Evolutionary conservation across 2,797 vertebrate species (phyloP), one percentile per base, ranked within the genome.

Genomic region (Eutrigla gurnardus): DNA sequence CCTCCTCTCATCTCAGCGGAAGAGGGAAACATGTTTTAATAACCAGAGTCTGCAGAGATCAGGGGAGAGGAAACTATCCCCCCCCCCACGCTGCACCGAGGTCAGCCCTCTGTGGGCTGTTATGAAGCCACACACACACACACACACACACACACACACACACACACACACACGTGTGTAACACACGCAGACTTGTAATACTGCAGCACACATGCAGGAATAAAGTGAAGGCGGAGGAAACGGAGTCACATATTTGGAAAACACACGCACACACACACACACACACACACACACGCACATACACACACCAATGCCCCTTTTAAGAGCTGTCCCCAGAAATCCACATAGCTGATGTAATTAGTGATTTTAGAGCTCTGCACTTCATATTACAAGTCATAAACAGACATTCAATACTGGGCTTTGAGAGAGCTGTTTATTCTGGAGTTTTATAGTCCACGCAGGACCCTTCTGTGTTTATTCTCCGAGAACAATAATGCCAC

Each of bases 351-450:
- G 93, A 94, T 92, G 91, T 93, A 94, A 93, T 93, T 92, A 94
- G 92, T 91, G 85, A 93, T 93, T 93, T 92, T 89, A 92, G 82
- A 89, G 90, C 83, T 80, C 81, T 88, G 88, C 91, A 92, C 93
- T 93, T 93, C 88, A 84, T 92, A 92, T 91, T 93, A 91, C 88
- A 86, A 87, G 89, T 87, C 90, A 91, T 93, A 95, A 95, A 94
- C 94, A 94, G 94, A 93, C 92, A 94, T 93, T 93, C 91, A 91
- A 94, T 94, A 90, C 91, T 68, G 83, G 77, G 82, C 90, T 92
- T 84, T 89, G 82, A 93, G 88, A 90, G 86, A 69, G 69, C 85
- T 94, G 93, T 94, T 95, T 94, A 94, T 92, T 80, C 87, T 93
- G 84, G 74, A 69, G 70, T 90, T 92, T 93, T 93, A 93, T 90